Evolutionary conservation across 2,797 vertebrate genomes (phyloP), one percentile per base, ranked within the genome.

Genomic region (Tenualosa ilisha): DNA sequence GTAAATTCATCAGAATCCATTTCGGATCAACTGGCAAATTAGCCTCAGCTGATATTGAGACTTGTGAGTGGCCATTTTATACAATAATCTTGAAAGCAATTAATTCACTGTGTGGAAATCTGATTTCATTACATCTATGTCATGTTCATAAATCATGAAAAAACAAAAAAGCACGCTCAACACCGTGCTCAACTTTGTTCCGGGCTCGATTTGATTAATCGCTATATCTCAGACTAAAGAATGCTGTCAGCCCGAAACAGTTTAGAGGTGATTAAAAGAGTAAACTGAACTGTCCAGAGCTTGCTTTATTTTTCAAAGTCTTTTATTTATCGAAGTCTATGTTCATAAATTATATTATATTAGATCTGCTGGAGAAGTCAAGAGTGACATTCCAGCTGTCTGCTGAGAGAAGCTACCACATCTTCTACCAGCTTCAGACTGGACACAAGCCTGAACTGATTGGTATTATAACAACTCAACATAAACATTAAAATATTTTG

Each of bases 381-480:
- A 93, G 95, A 86, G 96, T 96, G 46, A 96, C 96, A 86, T 96
- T 96, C 92, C 96, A 96, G 92, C 91, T 96, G 3, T 95, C 95
- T 82, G 95, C 95, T 26, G 96, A 96, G 90, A 96, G 95, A 85
- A 96, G 95, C 85, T 96, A 96, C 81, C 95, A 96, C 88, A 96
- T 96, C 86, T 96, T 96, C 83, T 96, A 96, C 84, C 95, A 96
- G 85, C 81, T 96, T 87, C 95, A 91, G 83, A 96, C 95, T 68
- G 96, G 94, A 51, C 96, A 95, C 91, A 96, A 96, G 89, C 94
- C 95, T 0, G 94, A 96, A 82, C 93, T 95, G 82, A 91, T 95
- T 26, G 95, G 95, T 95, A 88, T 15, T 3, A 15, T 13, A 15
- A 12, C 4, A 51, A 9, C 9, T 46, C 43, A 51, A 9, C 50